These are phyloP conservation scores for Noctua fimbriata DNA, from an alignment of 2,888 invertebrate species.

Conservation along the genomic window DNA sequence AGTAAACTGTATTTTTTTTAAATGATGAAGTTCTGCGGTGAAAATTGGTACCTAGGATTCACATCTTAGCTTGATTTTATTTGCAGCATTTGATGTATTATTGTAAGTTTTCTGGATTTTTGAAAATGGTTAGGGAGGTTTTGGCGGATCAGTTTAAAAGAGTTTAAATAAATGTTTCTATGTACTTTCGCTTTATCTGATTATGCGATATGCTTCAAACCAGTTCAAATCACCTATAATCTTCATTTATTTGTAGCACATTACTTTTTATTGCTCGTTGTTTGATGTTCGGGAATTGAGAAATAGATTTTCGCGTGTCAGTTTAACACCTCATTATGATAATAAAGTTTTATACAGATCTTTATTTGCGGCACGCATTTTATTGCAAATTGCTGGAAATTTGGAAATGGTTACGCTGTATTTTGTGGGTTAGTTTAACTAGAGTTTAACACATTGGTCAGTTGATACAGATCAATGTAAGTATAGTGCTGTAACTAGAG, in stretches of 20 bases:
- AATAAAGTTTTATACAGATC: background rate
- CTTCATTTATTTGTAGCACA: background rate
- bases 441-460: background rate
- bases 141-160: background rate
- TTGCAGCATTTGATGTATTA: background rate
- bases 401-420: background rate
- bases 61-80: background rate
- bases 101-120: background rate
- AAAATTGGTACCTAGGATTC: background rate
- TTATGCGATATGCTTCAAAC: background rate
- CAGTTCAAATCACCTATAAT: background rate
- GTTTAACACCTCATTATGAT: background rate
- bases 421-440: background rate
- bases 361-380: background rate
- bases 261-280: background rate
- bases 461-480: background rate
- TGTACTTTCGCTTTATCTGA: background rate
- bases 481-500: background rate
- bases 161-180: background rate
- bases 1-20: background rate
- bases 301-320: background rate
- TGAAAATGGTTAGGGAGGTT: background rate
- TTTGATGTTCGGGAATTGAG: background rate
- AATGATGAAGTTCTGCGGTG: background rate
- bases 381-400: background rate